phyloP scores from a whole-genome alignment of 2,888 invertebrate species.

The Himalopsyche anomala region DNA sequence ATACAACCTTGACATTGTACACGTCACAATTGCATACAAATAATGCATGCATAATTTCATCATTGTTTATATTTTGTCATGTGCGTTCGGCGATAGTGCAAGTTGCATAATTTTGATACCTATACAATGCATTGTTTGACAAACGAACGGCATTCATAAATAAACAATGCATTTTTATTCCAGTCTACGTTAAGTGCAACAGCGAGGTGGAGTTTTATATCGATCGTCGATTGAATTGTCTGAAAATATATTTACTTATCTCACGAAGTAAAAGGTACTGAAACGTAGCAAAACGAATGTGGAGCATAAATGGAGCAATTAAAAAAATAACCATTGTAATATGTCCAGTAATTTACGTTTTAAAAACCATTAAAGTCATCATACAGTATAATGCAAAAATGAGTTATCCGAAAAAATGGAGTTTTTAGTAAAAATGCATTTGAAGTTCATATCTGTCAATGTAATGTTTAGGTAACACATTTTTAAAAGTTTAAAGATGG shows the following conservation, averaged over 20 bases:
- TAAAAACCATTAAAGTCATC: too few species aligned
- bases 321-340: too few species aligned
- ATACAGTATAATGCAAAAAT: too few species aligned
- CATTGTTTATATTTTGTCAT: not conserved
- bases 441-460: too few species aligned
- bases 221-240: not conserved
- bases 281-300: too few species aligned
- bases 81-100: constrained; percentile 23
- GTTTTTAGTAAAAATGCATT: too few species aligned
- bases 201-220: not conserved
- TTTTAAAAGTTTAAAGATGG: too few species aligned
- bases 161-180: not conserved
- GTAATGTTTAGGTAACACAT: too few species aligned
- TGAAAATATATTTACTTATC: not conserved
- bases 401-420: too few species aligned
- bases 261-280: not conserved
- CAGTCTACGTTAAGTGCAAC: not conserved
- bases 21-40: constrained; percentile 12
- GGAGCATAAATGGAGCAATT: too few species aligned
- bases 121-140: not conserved
- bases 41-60: not conserved
- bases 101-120: not conserved
- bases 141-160: not conserved
- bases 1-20: not conserved
- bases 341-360: too few species aligned